These are phyloP conservation scores for Drosophila monieri DNA, from an alignment of 2,888 invertebrate genomes.

Conservation along the genomic window DNA sequence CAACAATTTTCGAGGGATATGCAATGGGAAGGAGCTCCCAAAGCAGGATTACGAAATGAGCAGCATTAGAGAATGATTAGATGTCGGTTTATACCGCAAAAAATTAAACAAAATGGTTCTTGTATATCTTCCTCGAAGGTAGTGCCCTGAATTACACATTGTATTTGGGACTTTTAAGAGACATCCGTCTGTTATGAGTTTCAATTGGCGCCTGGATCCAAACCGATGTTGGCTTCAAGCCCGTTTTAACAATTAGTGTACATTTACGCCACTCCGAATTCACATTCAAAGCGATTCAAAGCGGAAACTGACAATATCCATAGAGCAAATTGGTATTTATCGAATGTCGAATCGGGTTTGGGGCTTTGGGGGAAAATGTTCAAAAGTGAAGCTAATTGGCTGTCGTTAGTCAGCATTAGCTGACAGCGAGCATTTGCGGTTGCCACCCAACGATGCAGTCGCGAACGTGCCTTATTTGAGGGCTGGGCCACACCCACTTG, in stretches of 20 bases:
- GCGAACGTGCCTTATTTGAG: constrained; percentile 25
- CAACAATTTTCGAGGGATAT: constrained; percentile 24
- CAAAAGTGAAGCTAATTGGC: constrained; percentile 36
- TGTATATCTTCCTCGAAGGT: no score
- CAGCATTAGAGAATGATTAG: background rate
- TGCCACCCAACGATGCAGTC: background rate
- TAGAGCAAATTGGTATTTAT: constrained; percentile 9
- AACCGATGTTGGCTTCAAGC: background rate
- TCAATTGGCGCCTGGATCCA: background rate
- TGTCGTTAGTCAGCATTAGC: constrained; percentile 34
- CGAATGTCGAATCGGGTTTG: constrained; percentile 6
- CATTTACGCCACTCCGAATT: background rate
- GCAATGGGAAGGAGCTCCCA: background rate
- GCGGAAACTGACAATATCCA: background rate
- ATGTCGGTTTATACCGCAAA: no score
- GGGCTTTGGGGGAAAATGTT: constrained; percentile 8
- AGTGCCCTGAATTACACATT: no score
- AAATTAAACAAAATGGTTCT: no score
- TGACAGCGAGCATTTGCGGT: constrained; percentile 8
- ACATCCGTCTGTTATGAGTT: background rate
- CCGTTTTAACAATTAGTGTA: background rate
- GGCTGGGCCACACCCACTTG: background rate
- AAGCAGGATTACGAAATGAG: constrained; percentile 3
- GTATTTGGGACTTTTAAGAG: no score
- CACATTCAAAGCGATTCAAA: background rate